A percentile compares a stretch with the other conserved stretches of the same genome.
These are phyloP conservation scores for Phoebastria nigripes DNA, from an alignment of 2,797 vertebrate genomes.

Conservation along the genomic window DNA sequence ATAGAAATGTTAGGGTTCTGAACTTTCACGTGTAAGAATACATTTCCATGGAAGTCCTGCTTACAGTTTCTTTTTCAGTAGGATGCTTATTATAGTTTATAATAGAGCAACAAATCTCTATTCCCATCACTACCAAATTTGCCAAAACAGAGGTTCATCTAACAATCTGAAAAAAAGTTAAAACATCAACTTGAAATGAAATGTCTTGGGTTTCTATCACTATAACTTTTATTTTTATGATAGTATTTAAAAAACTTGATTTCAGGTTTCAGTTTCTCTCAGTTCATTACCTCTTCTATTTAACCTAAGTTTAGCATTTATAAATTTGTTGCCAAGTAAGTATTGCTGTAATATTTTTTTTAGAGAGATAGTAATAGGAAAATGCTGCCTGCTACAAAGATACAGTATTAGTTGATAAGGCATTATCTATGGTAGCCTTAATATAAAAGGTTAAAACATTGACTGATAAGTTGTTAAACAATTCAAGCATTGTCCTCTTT, in stretches of 20 bases:
- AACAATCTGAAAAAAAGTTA: background rate
- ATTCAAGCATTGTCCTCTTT: constrained; percentile 1
- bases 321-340: background rate
- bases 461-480: background rate
- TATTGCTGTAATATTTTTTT: background rate
- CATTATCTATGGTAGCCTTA: background rate
- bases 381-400: background rate
- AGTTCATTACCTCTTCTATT: background rate
- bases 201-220: background rate
- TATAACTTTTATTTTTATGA: background rate
- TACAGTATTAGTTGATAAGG: background rate
- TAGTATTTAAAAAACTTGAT: background rate
- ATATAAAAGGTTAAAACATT: background rate
- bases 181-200: background rate
- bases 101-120: background rate
- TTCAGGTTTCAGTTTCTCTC: background rate
- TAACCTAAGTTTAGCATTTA: background rate
- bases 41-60: background rate
- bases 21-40: background rate
- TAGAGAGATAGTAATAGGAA: background rate
- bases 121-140: background rate
- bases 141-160: background rate
- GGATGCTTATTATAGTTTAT: background rate
- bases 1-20: background rate
- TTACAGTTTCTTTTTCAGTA: background rate